A percentile compares a stretch with the other conserved stretches of the same genome.
These are phyloP conservation scores for Netelia virgata DNA, from an alignment of 2,888 invertebrate genomes.

Conservation along the genomic window DNA sequence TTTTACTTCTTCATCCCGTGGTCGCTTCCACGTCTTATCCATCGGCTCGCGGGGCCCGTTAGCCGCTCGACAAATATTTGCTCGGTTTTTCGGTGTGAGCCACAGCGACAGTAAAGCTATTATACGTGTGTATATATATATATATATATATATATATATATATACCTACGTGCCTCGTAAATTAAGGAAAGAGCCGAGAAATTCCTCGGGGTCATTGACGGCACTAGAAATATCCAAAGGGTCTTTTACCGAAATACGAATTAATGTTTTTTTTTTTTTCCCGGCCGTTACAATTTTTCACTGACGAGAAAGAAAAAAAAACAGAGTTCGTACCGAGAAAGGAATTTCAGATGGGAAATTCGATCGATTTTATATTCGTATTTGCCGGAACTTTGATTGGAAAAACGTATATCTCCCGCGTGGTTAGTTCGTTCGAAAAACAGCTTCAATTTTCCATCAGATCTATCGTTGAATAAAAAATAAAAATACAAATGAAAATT, in stretches of 20 bases:
- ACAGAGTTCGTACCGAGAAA: too few species aligned
- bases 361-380: too few species aligned
- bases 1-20: slow-evolving; percentile 44
- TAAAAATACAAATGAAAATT: slow-evolving; percentile 3
- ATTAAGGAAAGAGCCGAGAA: slow-evolving; percentile 55
- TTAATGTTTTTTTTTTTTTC: slow-evolving; percentile 48
- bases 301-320: too few species aligned
- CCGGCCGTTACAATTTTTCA: neutral
- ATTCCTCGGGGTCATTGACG: slow-evolving; percentile 17
- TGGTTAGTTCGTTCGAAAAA: neutral
- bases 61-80: slow-evolving; percentile 79
- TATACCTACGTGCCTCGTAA: slow-evolving; percentile 35
- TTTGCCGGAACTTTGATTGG: too few species aligned
- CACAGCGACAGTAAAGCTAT: slow-evolving; percentile 5
- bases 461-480: neutral
- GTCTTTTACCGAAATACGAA: slow-evolving; percentile 30
- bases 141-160: slow-evolving; percentile 25
- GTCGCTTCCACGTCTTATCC: slow-evolving; percentile 45
- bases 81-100: slow-evolving; percentile 74
- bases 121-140: slow-evolving; percentile 45
- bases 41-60: slow-evolving; percentile 70
- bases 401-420: too few species aligned
- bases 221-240: slow-evolving; percentile 9
- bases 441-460: neutral
- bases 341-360: too few species aligned